Base-by-base conservation (phyloP, 2,888 invertebrate species). In the Chironomus riparius region DNA sequence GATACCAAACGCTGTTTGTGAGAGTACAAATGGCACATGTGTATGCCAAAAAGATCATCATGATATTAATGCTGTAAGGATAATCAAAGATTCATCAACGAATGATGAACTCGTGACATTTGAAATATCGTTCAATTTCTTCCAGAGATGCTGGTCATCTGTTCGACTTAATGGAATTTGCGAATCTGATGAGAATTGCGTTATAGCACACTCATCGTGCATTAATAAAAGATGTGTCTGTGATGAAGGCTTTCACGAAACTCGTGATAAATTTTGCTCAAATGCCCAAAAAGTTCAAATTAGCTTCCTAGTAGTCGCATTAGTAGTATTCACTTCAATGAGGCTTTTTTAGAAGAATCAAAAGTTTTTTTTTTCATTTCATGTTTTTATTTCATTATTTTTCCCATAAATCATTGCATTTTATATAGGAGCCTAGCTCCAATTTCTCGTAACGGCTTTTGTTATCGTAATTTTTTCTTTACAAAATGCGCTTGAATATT, bases 91-190 rank as follows among this genome's bases (percentile, higher is more conserved):
- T 47, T 74, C 74, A n/a, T 68, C 74, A 21, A 47, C 62, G 21
- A 68, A 65, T 2, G 74, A 74, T 47, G n/a, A 47, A n/a, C 65
- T 15, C 47, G 47, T 74, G 13, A 74, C 47, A 21, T 62, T 74
- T 48, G 62, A 74, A 68, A 28, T 74, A 21, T 74, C 68, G 3
- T 65, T 74, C 13, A 74, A 74, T 74, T 68, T 74, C 68, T 77
- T 79, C 47, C 76, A 79, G 79, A 78, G 77, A 79, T 79, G 79
- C 76, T 79, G 78, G 78, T 78, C 78, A 47, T 77, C 78, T 47
- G 79, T 79, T 70, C 61, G 77, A 15, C 48, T 78, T 7, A 76
- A 76, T 62, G 78, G 78, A 21, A 77, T 79, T 21, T 79, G 79
- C 77, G 79, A 79, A 76, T 77, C 76, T 7, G 77, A 79, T 77